Conservation (phyloP, 2,797 vertebrate genomes). For the Eurystomus glaucurus region DNA sequence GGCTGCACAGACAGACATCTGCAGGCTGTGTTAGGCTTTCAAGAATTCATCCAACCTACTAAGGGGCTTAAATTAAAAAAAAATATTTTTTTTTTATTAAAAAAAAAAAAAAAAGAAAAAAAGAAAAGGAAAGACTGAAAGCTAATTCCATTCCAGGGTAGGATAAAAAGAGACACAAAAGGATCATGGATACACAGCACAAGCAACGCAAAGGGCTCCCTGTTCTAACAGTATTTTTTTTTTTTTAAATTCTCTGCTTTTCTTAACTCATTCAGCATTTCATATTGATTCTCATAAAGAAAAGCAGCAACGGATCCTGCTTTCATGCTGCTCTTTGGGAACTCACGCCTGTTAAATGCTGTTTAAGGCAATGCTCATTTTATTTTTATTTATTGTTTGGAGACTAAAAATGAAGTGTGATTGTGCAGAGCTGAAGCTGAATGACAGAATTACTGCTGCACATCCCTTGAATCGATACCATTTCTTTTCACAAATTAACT, state of each 20-base stretch:
- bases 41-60: constrained; percentile 82
- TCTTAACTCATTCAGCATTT: constrained; percentile 43
- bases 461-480: background rate
- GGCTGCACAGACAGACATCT: constrained; percentile 86
- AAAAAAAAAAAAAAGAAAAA: background rate
- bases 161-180: constrained; percentile 73
- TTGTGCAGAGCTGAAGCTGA: background rate
- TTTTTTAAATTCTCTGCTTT: background rate
- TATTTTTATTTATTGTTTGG: constrained; percentile 66
- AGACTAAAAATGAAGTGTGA: constrained; percentile 37
- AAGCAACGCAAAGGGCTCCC: background rate
- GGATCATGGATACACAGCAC: constrained; percentile 34
- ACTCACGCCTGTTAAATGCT: background rate
- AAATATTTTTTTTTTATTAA: background rate
- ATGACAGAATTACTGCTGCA: constrained; percentile 23
- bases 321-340: constrained; percentile 20
- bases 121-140: constrained; percentile 49
- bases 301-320: background rate
- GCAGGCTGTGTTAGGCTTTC: constrained; percentile 80
- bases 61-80: no score
- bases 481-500: constrained; percentile 54
- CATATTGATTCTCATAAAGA: background rate
- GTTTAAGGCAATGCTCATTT: constrained; percentile 17
- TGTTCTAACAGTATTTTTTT: constrained; percentile 10
- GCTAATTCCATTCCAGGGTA: constrained; percentile 68